Percentiles rank a stretch among this genome's conserved stretches.
These are phyloP conservation scores for Mus caroli DNA, from an alignment of 2,797 vertebrate species.

Conservation along the genomic window DNA sequence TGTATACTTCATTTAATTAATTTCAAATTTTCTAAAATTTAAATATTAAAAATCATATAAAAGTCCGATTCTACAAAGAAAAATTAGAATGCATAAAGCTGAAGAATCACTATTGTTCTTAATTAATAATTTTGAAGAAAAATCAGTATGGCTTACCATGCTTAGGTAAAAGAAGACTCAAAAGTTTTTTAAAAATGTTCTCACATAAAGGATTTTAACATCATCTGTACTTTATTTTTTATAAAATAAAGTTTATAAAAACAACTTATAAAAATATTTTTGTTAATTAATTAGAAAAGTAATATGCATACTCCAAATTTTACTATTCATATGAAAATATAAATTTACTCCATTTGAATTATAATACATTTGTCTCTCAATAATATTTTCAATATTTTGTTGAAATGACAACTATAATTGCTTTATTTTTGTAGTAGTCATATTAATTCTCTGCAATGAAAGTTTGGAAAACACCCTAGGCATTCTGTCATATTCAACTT, in stretches of 20 bases:
- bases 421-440: not conserved
- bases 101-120: not conserved
- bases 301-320: not conserved
- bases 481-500: constrained; percentile 55
- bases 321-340: not conserved
- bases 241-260: not conserved
- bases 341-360: not conserved
- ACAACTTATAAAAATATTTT: not conserved
- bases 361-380: not conserved
- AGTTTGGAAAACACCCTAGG: constrained; percentile 42
- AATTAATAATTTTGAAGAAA: not conserved
- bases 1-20: not conserved
- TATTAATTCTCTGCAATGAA: not conserved
- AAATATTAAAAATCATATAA: not conserved
- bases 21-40: not conserved
- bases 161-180: not conserved
- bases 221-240: not conserved
- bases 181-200: not conserved
- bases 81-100: not conserved
- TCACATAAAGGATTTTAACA: not conserved
- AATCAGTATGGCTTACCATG: not conserved
- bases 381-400: not conserved
- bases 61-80: not conserved
- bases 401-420: not conserved
- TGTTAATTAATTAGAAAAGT: not conserved